phyloP scores from a whole-genome alignment of 2,797 vertebrate species.

The Megalops cyprinoides region DNA sequence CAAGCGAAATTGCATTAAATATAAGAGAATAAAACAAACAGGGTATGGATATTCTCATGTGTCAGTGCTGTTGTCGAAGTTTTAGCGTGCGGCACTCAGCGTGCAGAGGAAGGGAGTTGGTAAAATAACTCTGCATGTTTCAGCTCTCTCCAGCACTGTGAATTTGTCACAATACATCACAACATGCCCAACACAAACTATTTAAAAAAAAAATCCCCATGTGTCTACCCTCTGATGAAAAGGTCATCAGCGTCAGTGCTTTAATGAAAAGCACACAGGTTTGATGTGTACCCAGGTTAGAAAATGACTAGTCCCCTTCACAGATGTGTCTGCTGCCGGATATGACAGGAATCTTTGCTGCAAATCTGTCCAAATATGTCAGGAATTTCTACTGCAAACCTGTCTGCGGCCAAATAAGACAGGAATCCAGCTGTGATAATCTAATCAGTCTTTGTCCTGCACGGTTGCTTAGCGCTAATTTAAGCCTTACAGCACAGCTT shows the following conservation, averaged over 20 bases:
- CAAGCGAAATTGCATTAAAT: not conserved
- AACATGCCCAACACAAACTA: no score
- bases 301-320: constrained; percentile 1
- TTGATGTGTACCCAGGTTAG: not conserved
- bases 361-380: no score
- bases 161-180: no score
- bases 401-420: not conserved
- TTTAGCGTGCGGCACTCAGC: not conserved
- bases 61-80: not conserved
- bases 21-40: not conserved
- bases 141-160: no score
- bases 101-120: no score
- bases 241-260: not conserved
- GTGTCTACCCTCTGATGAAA: not conserved
- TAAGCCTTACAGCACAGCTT: not conserved
- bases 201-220: no score
- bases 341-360: not conserved
- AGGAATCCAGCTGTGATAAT: constrained; percentile 16
- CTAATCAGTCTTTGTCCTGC: not conserved
- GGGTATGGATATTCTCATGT: not conserved
- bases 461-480: not conserved
- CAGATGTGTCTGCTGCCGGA: not conserved
- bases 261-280: constrained; percentile 2
- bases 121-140: no score
- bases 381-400: not conserved